phyloP scores from a whole-genome alignment of 2,113 vertebrate genomes.

The Oceanodroma tethys region DNA sequence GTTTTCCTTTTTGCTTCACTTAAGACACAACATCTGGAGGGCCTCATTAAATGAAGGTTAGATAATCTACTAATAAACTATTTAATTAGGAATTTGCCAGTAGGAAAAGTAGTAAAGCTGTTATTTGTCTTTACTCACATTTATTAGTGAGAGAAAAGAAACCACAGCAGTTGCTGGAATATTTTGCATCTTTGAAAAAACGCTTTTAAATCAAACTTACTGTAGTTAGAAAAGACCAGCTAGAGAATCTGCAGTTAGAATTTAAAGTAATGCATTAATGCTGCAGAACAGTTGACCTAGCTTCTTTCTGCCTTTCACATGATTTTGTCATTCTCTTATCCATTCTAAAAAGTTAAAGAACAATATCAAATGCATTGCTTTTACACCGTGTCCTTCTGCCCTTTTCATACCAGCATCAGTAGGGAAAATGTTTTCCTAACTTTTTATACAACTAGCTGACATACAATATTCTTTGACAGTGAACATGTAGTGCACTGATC shows the following conservation, averaged over 20 bases:
- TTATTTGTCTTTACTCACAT: neutral
- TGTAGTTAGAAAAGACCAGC: neutral
- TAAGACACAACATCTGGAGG: constrained; percentile 47
- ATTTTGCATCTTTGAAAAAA: neutral
- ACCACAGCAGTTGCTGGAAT: neutral
- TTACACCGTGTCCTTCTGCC: neutral
- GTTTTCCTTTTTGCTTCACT: constrained; percentile 29
- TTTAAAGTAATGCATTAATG: neutral
- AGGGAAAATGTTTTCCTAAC: neutral
- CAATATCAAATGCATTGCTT: neutral
- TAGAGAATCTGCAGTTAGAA: neutral
- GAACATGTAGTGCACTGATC: neutral
- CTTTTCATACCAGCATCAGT: neutral
- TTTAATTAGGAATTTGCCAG: constrained; percentile 23
- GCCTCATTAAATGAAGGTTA: constrained; percentile 5
- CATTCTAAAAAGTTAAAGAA: neutral
- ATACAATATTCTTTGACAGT: neutral
- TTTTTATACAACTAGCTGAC: neutral
- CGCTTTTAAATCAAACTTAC: neutral
- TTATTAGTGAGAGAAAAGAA: neutral
- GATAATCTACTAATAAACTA: constrained; percentile 33
- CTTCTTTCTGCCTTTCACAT: neutral
- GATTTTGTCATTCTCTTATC: neutral
- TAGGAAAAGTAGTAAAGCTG: neutral
- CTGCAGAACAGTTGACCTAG: neutral